A percentile compares a stretch with the other conserved stretches of the same genome.
phyloP scores from a whole-genome alignment of 2,888 invertebrate species.

The Anthrax anthrax region DNA sequence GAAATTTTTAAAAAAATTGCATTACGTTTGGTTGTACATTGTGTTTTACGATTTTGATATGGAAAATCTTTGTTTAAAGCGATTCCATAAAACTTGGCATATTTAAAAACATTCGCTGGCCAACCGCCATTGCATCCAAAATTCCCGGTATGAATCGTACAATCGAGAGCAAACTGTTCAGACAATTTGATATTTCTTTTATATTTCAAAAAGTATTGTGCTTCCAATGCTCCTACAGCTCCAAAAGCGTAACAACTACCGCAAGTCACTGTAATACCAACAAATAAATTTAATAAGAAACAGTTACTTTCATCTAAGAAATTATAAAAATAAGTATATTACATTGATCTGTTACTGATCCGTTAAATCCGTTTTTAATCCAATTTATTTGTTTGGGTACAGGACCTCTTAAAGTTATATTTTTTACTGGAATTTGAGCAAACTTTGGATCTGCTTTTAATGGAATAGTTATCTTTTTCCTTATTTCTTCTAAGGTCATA shows the following conservation, averaged over 20 bases:
- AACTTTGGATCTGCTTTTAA: no score
- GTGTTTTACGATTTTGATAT: not conserved
- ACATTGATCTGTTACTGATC: no score
- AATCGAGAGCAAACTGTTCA: not conserved
- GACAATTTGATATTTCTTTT: not conserved
- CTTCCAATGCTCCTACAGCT: not conserved
- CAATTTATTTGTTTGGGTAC: no score
- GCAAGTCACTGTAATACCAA: no score
- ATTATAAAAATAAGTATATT: no score
- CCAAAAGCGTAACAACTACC: not conserved
- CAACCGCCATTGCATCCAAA: not conserved
- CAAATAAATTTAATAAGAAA: no score
- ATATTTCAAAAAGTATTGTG: slow-evolving; percentile 1
- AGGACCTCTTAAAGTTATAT: no score
- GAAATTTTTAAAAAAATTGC: not conserved
- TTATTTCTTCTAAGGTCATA: no score
- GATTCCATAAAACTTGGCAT: not conserved
- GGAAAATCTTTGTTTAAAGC: not conserved
- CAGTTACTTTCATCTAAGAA: no score
- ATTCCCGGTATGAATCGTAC: not conserved
- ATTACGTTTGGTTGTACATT: not conserved
- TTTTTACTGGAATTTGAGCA: no score
- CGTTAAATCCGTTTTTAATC: no score
- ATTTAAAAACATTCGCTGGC: not conserved
- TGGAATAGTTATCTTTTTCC: no score